phyloP scores from a whole-genome alignment of 2,113 vertebrate genomes.

The Bos javanicus region DNA sequence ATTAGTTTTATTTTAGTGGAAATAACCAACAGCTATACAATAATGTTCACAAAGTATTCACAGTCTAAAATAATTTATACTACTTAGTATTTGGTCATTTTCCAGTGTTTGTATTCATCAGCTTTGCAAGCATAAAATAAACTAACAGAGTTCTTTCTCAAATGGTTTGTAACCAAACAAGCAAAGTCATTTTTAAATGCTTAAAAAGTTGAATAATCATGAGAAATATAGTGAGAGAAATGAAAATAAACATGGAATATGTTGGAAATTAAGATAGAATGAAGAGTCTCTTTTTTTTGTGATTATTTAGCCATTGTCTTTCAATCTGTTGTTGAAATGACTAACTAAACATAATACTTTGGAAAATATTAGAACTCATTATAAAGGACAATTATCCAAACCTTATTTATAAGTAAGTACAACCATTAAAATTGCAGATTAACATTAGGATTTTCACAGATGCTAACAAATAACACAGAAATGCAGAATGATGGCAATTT shows the following conservation, averaged over 20 bases:
- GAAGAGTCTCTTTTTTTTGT: not conserved
- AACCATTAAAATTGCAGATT: not conserved
- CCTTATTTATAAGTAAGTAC: not conserved
- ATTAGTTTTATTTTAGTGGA: not conserved
- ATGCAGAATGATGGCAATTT: not conserved
- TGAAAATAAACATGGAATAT: not conserved
- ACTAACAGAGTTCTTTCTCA: not conserved
- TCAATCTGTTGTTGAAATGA: not conserved
- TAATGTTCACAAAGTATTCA: not conserved
- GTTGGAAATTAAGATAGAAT: not conserved
- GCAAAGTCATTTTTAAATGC: not conserved
- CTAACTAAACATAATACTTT: constrained; percentile 1
- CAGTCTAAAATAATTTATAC: not conserved
- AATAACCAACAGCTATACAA: not conserved
- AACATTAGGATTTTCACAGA: constrained; percentile 9
- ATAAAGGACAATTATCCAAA: not conserved
- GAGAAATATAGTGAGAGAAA: not conserved
- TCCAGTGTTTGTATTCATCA: not conserved
- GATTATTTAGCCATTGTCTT: not conserved
- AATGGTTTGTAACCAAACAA: not conserved
- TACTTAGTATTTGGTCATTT: not conserved
- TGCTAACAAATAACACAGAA: not conserved
- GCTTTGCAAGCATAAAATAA: not conserved
- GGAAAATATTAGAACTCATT: not conserved
- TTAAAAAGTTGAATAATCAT: not conserved